Evolutionary conservation across 2,113 vertebrate genomes (phyloP).

Genomic region (Rhinolophus sinicus): DNA sequence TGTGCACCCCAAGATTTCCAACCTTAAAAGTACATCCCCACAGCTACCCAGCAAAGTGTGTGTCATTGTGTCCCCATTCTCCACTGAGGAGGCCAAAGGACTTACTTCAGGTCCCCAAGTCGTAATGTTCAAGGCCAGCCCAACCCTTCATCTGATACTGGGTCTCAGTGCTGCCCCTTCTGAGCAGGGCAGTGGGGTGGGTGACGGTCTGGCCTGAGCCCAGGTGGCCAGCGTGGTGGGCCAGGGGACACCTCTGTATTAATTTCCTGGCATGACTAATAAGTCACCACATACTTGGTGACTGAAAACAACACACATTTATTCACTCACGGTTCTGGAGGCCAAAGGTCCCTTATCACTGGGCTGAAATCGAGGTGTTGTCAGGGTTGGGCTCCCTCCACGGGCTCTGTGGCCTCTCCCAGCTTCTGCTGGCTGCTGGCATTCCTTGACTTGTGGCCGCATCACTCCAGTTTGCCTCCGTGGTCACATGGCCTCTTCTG

Average conservation of each 20-base stretch:
- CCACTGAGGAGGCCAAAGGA: neutral
- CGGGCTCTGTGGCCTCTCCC: neutral
- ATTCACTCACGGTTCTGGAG: neutral
- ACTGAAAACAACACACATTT: neutral
- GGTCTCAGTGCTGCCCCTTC: neutral
- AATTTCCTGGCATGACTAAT: neutral
- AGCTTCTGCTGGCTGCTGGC: neutral
- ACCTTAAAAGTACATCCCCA: neutral
- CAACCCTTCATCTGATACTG: neutral
- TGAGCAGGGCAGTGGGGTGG: neutral
- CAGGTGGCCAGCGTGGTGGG: too few species aligned
- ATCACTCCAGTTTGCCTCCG: neutral
- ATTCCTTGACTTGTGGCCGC: neutral
- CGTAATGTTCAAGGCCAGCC: neutral
- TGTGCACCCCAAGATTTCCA: neutral
- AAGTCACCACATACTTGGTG: neutral
- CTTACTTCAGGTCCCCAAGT: too few species aligned
- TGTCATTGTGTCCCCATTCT: neutral
- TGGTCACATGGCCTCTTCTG: neutral
- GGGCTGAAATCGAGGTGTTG: too few species aligned
- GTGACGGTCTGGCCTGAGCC: neutral
- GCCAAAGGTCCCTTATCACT: neutral
- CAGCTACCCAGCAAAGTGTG: neutral
- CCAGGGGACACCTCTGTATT: neutral
- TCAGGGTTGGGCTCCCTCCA: neutral